Evolutionary conservation across 2,113 vertebrate genomes (phyloP), one percentile per base, ranked within the genome.

Genomic region (Aspidoscelis tigris): DNA sequence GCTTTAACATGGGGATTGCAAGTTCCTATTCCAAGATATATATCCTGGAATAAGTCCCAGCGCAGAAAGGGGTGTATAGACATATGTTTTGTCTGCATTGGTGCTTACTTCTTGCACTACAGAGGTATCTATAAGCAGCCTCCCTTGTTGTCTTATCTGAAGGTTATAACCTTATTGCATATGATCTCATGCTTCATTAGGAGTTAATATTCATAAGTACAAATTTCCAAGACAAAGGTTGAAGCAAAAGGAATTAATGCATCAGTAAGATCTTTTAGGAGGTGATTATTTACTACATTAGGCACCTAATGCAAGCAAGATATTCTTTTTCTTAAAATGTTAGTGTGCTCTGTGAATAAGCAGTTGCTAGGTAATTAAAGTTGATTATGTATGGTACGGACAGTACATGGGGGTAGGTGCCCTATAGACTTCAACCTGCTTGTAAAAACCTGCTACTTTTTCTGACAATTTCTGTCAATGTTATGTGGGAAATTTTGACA

Each of bases 241-340:
- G 22, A 92, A 88, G 1, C 39, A 47, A 82, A 39, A 11, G 26
- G 50, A 89, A 85, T 65, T 24, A 1, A 71, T 24, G 74, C 1
- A 14, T 64, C 87, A 85, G 83, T 55, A 80, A 81, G 87, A 84
- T 3, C 65, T 78, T 71, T 81, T 78, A 21, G 71, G 22, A n/a
- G 5, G 53, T n/a, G 76, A 64, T 88, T 88, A 89, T 88, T 91
- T 70, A 50, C 47, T 50, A 9, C 8, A 90, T 90, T 88, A 91
- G 16, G 61, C 91, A 78, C 53, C 64, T 33, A 50, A 86, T 26
- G 21, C 43, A 43, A 43, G 20, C 24, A 89, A 21, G 9, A 26
- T 78, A 3, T 66, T 26, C 14, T 83, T 78, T 74, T 64, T 64
- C 0, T 71, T 79, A 81, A 76, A 76, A 85, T 55, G 43, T 39